Evolutionary conservation across 2,113 vertebrate species (phyloP).

Genomic region (Megaceryle maxima): DNA sequence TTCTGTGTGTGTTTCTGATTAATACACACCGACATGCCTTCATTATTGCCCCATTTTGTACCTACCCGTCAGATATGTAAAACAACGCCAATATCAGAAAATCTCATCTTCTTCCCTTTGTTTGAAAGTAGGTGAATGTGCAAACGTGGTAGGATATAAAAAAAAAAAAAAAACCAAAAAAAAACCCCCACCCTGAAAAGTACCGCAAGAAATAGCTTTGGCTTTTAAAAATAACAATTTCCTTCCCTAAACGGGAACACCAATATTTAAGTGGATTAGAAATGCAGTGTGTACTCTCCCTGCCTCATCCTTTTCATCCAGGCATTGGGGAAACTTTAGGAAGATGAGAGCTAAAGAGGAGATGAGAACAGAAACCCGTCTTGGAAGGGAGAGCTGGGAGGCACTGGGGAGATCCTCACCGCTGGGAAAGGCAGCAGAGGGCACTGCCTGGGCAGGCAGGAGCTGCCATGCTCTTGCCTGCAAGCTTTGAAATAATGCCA

Average conservation of each 20-base stretch:
- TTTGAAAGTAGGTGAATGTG: slow-evolving; percentile 20
- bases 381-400: background rate
- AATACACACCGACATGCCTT: slow-evolving; percentile 18
- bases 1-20: background rate
- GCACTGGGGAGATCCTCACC: background rate
- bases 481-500: background rate
- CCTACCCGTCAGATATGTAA: background rate
- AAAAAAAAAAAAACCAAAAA: no score
- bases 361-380: background rate
- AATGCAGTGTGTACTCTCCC: background rate
- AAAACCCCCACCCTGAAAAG: background rate
- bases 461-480: background rate
- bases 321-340: background rate
- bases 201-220: background rate
- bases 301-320: background rate
- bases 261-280: background rate
- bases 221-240: background rate
- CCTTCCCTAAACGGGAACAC: background rate
- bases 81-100: background rate
- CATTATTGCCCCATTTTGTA: background rate
- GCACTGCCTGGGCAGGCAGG: background rate
- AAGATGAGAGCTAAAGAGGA: background rate
- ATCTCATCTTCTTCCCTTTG: slow-evolving; percentile 3
- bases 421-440: background rate
- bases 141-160: background rate